These are phyloP conservation scores for Trachymyrmex septentrionalis DNA, from an alignment of 1,140 invertebrate genomes.

Conservation along the genomic window DNA sequence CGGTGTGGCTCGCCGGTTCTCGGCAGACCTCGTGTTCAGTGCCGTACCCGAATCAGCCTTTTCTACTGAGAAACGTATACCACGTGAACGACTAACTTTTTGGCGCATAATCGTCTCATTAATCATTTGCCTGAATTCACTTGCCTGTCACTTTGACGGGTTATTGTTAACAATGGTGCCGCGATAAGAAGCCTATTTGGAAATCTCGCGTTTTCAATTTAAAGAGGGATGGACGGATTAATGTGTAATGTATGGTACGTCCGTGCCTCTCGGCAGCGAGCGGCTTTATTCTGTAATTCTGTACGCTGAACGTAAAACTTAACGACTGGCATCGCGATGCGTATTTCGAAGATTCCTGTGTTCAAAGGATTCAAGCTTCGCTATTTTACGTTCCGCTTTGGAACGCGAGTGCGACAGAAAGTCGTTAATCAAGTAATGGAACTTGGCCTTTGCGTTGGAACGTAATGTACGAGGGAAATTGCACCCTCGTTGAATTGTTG, in stretches of 20 bases:
- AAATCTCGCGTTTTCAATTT: constrained; percentile 52
- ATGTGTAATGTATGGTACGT: not conserved
- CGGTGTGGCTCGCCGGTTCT: constrained; percentile 72
- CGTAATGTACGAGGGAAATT: constrained; percentile 3
- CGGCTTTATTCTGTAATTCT: constrained; percentile 17
- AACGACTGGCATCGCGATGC: not conserved
- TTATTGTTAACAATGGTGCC: constrained; percentile 30
- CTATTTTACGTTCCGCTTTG: constrained; percentile 33
- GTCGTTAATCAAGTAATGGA: constrained; percentile 51
- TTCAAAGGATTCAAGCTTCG: constrained; percentile 30
- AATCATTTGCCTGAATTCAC: constrained; percentile 29
- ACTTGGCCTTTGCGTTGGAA: constrained; percentile 10
- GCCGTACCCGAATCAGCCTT: constrained; percentile 55
- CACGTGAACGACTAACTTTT: constrained; percentile 31
- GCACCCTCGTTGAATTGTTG: constrained; percentile 30
- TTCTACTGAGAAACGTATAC: not conserved
- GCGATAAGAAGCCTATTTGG: not conserved
- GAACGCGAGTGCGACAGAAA: constrained; percentile 8
- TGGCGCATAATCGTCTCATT: constrained; percentile 38
- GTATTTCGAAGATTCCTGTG: constrained; percentile 33
- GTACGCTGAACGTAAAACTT: not conserved
- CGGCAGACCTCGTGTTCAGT: constrained; percentile 73
- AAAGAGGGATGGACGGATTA: constrained; percentile 19
- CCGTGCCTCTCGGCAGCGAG: not conserved
- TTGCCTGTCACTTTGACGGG: constrained; percentile 16